phyloP scores from a whole-genome alignment of 2,797 vertebrate species.

The Onychomys arenicola region DNA sequence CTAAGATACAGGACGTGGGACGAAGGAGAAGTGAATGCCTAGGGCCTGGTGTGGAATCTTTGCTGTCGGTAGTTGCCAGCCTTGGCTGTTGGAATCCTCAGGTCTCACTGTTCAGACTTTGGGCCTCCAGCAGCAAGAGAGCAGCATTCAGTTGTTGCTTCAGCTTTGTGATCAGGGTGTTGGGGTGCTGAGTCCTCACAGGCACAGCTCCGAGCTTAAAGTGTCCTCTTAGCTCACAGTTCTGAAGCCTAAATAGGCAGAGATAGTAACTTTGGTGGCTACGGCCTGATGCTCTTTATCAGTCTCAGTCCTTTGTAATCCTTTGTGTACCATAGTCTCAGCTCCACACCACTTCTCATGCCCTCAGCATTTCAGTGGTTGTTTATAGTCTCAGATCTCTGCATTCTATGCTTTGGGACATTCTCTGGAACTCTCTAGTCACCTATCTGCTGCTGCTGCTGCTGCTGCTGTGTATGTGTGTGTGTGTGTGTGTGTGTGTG shows the following conservation, averaged over 20 bases:
- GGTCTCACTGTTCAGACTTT: background rate
- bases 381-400: background rate
- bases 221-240: background rate
- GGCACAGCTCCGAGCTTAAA: background rate
- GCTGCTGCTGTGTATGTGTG: background rate
- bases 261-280: background rate
- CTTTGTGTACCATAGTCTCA: background rate
- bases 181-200: background rate
- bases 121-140: background rate
- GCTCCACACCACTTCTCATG: no score
- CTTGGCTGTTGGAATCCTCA: background rate
- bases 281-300: background rate
- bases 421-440: background rate
- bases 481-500: background rate
- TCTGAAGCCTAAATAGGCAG: background rate
- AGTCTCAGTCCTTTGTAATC: background rate
- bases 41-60: accelerated
- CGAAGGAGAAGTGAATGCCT: background rate
- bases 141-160: background rate
- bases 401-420: background rate
- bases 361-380: background rate
- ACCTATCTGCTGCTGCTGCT: no score
- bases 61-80: background rate
- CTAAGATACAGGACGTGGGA: background rate
- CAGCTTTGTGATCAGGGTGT: background rate